Conservation (phyloP, 2,113 vertebrate genomes). For the Catharus fuscescens region DNA sequence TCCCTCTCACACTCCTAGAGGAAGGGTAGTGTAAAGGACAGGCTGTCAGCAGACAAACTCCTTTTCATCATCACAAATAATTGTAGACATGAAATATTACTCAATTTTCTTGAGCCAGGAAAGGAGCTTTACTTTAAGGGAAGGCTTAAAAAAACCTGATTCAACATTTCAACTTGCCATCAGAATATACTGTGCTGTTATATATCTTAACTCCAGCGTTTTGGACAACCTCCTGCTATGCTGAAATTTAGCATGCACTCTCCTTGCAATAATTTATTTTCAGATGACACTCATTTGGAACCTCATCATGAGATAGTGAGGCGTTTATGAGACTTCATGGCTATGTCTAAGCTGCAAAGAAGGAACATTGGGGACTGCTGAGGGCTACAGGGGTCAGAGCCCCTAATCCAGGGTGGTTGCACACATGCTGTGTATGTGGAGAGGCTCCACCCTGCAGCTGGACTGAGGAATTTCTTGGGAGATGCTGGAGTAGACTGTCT, state of each 20-base stretch:
- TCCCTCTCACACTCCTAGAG: neutral
- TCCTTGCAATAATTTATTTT: constrained; percentile 15
- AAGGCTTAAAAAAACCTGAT: constrained; percentile 31
- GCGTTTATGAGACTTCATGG: neutral
- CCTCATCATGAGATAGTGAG: neutral
- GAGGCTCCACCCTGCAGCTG: neutral
- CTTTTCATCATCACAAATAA: constrained; percentile 60
- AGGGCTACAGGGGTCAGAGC: neutral
- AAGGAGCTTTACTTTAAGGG: constrained; percentile 40
- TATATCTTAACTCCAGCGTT: neutral
- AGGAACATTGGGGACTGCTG: neutral
- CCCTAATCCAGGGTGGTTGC: neutral
- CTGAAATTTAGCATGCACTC: neutral
- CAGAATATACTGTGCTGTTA: neutral
- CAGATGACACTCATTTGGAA: neutral
- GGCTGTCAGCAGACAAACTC: constrained; percentile 38
- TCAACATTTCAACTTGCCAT: constrained; percentile 49
- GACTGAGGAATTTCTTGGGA: neutral
- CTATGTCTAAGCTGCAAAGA: neutral
- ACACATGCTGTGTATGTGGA: rapidly evolving
- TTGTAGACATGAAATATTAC: constrained; percentile 43
- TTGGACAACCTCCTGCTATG: neutral
- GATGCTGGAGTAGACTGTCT: neutral
- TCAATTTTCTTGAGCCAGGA: constrained; percentile 40
- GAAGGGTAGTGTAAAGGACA: constrained; percentile 10